Conservation (phyloP, 2,888 invertebrate genomes). For the Andrena praecox region DNA sequence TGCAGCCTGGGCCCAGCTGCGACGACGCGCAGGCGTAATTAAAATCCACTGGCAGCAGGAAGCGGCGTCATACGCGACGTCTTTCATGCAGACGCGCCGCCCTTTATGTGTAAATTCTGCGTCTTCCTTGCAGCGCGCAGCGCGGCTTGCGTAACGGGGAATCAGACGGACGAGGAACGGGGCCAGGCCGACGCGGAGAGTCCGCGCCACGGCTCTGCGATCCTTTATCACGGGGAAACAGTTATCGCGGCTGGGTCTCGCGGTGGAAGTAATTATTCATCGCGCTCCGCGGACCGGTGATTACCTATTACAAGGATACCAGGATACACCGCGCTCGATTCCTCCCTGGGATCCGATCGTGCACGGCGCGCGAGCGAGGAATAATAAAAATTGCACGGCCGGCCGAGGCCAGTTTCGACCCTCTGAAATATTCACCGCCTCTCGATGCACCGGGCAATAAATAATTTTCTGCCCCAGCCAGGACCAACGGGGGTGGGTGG, state of each 20-base stretch:
- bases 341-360: neutral
- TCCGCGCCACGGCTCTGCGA: neutral
- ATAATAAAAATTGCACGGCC: constrained; percentile 1
- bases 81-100: constrained; percentile 34
- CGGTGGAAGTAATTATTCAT: neutral
- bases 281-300: neutral
- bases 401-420: constrained; percentile 23
- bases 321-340: neutral
- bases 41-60: constrained; percentile 31
- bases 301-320: neutral
- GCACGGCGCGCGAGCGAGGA: neutral
- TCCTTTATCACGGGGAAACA: constrained; percentile 2
- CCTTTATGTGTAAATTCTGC: constrained; percentile 47
- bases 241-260: neutral
- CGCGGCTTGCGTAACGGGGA: constrained; percentile 11
- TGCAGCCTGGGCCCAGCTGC: constrained; percentile 22
- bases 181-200: neutral
- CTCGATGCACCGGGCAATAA: constrained; percentile 53
- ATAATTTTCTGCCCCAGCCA: constrained; percentile 56
- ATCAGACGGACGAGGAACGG: constrained; percentile 10
- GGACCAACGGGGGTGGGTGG: constrained; percentile 16
- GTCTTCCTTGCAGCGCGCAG: neutral
- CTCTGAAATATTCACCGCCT: constrained; percentile 52
- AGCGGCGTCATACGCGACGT: neutral
- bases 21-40: constrained; percentile 38